These are phyloP conservation scores for Sitobion miscanthi DNA, from an alignment of 1,140 invertebrate species.

Conservation along the genomic window DNA sequence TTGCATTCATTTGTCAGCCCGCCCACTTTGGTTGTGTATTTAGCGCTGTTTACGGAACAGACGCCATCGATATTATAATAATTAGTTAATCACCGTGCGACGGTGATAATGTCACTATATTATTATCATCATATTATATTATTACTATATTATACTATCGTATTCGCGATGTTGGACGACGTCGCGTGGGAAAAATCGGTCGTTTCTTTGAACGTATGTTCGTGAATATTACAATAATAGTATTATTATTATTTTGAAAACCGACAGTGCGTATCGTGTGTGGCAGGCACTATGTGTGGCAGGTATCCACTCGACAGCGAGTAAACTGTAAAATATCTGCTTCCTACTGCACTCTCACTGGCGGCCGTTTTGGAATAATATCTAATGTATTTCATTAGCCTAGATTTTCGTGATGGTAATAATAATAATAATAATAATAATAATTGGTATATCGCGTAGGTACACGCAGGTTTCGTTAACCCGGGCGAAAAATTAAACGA, in stretches of 20 bases:
- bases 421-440: neutral
- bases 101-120: neutral
- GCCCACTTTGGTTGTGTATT: neutral
- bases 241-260: slow-evolving; percentile 34
- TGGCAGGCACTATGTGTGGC: neutral
- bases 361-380: neutral
- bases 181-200: slow-evolving; percentile 59
- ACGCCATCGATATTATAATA: neutral
- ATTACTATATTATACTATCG: neutral
- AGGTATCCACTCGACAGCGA: neutral
- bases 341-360: neutral
- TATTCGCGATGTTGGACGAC: neutral
- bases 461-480: neutral
- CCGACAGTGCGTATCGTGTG: slow-evolving; percentile 24
- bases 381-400: slow-evolving; percentile 40
- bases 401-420: neutral
- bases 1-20: neutral
- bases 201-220: neutral
- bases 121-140: neutral
- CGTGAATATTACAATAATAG: neutral
- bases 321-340: neutral
- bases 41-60: neutral
- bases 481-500: neutral
- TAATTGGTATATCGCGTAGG: neutral
- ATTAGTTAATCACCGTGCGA: neutral